Percentiles rank a stretch among this genome's conserved stretches.
Evolutionary conservation across 2,113 vertebrate species (phyloP).

Genomic region (Rana temporaria): DNA sequence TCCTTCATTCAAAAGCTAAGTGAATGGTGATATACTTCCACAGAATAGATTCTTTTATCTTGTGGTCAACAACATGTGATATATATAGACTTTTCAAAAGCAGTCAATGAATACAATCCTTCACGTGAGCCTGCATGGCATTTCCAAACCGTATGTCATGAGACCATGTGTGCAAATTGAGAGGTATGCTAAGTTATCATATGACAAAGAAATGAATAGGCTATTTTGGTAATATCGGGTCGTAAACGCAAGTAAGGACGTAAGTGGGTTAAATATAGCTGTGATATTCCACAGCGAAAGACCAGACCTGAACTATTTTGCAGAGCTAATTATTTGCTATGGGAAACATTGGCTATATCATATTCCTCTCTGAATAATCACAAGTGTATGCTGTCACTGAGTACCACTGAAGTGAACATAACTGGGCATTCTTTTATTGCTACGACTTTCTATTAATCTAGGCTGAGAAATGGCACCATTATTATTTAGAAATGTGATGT

Average conservation of each 20-base stretch:
- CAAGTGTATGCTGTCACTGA: slow-evolving; percentile 2
- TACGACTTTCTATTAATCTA: background rate
- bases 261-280: slow-evolving; percentile 48
- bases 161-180: slow-evolving; percentile 56
- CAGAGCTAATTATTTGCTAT: slow-evolving; percentile 30
- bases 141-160: slow-evolving; percentile 48
- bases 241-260: slow-evolving; percentile 53
- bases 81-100: slow-evolving; percentile 39
- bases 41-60: slow-evolving; percentile 48
- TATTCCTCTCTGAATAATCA: slow-evolving; percentile 17
- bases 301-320: slow-evolving; percentile 29
- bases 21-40: slow-evolving; percentile 15
- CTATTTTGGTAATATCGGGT: slow-evolving; percentile 38
- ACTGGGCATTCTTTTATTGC: background rate
- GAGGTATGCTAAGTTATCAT: slow-evolving; percentile 52
- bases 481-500: no score
- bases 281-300: slow-evolving; percentile 48
- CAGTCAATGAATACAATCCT: slow-evolving; percentile 49
- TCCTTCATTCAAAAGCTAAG: background rate
- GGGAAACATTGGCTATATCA: slow-evolving; percentile 6
- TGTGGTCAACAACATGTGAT: slow-evolving; percentile 39
- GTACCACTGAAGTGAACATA: background rate
- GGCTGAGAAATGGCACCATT: background rate
- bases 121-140: slow-evolving; percentile 49
- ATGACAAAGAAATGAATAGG: slow-evolving; percentile 53